Evolutionary conservation across 2,797 vertebrate species (phyloP).

Genomic region (Harpagifer antarcticus): DNA sequence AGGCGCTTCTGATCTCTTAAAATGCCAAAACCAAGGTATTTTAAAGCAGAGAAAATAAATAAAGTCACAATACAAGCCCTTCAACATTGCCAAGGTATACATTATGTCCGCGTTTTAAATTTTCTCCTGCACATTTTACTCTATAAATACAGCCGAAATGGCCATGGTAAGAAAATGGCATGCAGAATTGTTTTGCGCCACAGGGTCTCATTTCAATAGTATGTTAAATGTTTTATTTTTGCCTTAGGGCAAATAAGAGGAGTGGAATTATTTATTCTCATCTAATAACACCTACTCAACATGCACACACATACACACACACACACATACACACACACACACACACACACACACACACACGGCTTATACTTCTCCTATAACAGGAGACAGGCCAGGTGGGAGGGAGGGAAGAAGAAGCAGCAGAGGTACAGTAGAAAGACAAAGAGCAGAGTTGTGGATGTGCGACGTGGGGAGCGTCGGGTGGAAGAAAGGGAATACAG

Average conservation of each 20-base stretch:
- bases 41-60: conserved; percentile 11
- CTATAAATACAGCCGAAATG: conserved; percentile 48
- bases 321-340: conserved; percentile 17
- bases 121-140: conserved; percentile 22
- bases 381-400: conserved; percentile 40
- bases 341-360: conserved; percentile 13
- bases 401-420: conserved; percentile 21
- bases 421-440: conserved; percentile 31
- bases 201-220: conserved; percentile 64
- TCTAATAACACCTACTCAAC: conserved; percentile 75
- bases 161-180: conserved; percentile 40
- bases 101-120: conserved; percentile 28
- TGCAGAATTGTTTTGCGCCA: conserved; percentile 43
- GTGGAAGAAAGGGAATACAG: conserved; percentile 28
- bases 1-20: conserved; percentile 34
- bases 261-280: conserved; percentile 60
- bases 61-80: conserved; percentile 12
- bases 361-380: conserved; percentile 31
- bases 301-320: conserved; percentile 21
- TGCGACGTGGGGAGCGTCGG: conserved; percentile 15
- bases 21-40: conserved; percentile 22
- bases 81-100: conserved; percentile 19
- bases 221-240: conserved; percentile 68
- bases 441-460: conserved; percentile 48
- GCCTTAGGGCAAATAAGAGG: conserved; percentile 61